These are phyloP conservation scores for Cactoblastis cactorum DNA, from an alignment of 2,888 invertebrate genomes.

Conservation along the genomic window DNA sequence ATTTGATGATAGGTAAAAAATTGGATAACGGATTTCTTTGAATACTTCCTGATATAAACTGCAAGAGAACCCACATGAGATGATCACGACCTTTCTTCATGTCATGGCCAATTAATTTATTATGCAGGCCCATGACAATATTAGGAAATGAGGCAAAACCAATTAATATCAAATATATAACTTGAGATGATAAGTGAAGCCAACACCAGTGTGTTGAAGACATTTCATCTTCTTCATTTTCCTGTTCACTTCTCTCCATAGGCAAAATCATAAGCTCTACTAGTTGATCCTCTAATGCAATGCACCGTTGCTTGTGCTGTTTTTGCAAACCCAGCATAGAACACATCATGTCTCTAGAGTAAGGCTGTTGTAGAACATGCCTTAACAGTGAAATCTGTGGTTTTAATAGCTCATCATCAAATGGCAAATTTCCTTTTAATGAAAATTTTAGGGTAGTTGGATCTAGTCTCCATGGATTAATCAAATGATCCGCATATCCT, in stretches of 20 bases:
- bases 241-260: constrained; percentile 93
- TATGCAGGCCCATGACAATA: constrained; percentile 93
- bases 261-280: constrained; percentile 94
- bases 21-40: constrained; percentile 94
- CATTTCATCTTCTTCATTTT: constrained; percentile 79
- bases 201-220: constrained; percentile 89
- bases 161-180: constrained; percentile 96
- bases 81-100: constrained; percentile 95
- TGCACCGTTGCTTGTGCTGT: constrained; percentile 92
- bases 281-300: constrained; percentile 94
- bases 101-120: constrained; percentile 88
- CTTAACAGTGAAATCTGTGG: constrained; percentile 92
- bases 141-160: constrained; percentile 96
- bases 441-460: constrained; percentile 85
- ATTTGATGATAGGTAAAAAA: constrained; percentile 92
- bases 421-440: constrained; percentile 87
- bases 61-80: constrained; percentile 98
- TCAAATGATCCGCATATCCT: constrained; percentile 92
- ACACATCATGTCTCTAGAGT: constrained; percentile 97
- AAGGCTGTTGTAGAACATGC: constrained; percentile 96
- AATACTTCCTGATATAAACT: constrained; percentile 98
- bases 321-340: constrained; percentile 96
- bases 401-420: constrained; percentile 90
- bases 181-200: constrained; percentile 95
- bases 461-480: constrained; percentile 96